A percentile compares a stretch with the other conserved stretches of the same genome.
Evolutionary conservation across 2,888 invertebrate species (phyloP).

Genomic region (Epirrhoe tristata): DNA sequence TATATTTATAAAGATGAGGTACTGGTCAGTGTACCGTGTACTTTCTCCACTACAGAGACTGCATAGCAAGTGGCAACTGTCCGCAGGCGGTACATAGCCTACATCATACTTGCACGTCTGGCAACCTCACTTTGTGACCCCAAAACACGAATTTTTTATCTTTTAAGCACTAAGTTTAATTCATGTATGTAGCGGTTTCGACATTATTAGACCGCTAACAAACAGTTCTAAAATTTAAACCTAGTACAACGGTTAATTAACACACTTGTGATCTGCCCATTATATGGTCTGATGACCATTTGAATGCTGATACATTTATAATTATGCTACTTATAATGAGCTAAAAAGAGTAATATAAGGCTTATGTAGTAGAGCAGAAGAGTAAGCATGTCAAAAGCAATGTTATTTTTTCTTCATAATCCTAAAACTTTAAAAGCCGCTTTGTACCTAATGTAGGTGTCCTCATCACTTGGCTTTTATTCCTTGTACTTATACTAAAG

Average conservation of each 20-base stretch:
- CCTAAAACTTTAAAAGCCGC: too few species aligned
- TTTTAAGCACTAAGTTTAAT: constrained; percentile 9
- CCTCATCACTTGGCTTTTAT: too few species aligned
- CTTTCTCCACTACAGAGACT: constrained; percentile 48
- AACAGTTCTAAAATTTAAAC: not conserved
- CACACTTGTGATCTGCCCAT: constrained; percentile 1
- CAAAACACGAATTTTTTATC: constrained; percentile 6
- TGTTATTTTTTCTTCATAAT: too few species aligned
- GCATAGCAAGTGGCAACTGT: constrained; percentile 40
- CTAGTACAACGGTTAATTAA: constrained; percentile 4
- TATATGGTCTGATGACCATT: not conserved
- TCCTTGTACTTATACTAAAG: too few species aligned
- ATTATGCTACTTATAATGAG: not conserved
- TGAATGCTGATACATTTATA: not conserved
- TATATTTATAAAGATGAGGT: constrained; percentile 11
- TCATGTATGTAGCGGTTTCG: constrained; percentile 17
- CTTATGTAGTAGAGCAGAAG: too few species aligned
- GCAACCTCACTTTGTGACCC: constrained; percentile 37
- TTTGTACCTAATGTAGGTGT: too few species aligned
- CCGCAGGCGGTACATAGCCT: constrained; percentile 33
- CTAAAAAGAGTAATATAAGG: too few species aligned
- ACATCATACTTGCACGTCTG: constrained; percentile 23
- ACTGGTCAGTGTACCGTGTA: constrained; percentile 12
- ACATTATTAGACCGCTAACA: constrained; percentile 12
- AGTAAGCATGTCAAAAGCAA: too few species aligned